phyloP scores from a whole-genome alignment of 2,888 invertebrate species.

The Syrista parreyssii region DNA sequence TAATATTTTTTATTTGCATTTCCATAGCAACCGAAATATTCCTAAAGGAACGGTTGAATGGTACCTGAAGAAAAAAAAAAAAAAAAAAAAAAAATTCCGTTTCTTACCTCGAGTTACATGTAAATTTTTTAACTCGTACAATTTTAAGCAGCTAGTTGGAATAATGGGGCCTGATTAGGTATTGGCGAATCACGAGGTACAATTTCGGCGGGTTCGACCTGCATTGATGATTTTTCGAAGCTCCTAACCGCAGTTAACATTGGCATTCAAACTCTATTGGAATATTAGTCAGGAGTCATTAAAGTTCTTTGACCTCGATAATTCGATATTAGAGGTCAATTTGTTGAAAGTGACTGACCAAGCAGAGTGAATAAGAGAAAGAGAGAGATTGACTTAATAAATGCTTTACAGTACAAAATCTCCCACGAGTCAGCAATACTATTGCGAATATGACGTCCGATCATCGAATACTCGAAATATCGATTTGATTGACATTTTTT shows the following conservation, averaged over 20 bases:
- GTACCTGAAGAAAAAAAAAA: too few relatives aligned
- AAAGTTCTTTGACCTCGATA: not conserved
- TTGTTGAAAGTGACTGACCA: not conserved
- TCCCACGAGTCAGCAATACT: not conserved
- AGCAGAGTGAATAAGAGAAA: not conserved
- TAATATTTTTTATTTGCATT: not conserved
- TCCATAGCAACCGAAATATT: not conserved
- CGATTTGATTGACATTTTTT: not conserved
- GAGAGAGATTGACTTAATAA: conserved; percentile 6
- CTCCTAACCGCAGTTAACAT: not conserved
- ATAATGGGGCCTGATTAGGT: not conserved
- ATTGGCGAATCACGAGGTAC: not conserved
- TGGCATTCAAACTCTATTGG: not conserved
- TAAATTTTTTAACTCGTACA: not conserved
- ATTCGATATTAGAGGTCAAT: not conserved
- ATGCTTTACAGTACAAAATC: not conserved
- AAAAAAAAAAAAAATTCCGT: too few relatives aligned
- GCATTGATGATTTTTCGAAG: not conserved
- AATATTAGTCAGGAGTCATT: not conserved
- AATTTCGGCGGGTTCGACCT: not conserved
- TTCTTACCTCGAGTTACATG: too few relatives aligned
- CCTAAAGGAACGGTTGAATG: too few relatives aligned
- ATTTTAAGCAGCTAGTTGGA: not conserved
- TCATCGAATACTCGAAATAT: not conserved
- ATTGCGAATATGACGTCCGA: not conserved